Evolutionary conservation across 2,888 invertebrate genomes (phyloP), one percentile per base, ranked within the genome.

Genomic region (Liopterus haemorrhoidalis): DNA sequence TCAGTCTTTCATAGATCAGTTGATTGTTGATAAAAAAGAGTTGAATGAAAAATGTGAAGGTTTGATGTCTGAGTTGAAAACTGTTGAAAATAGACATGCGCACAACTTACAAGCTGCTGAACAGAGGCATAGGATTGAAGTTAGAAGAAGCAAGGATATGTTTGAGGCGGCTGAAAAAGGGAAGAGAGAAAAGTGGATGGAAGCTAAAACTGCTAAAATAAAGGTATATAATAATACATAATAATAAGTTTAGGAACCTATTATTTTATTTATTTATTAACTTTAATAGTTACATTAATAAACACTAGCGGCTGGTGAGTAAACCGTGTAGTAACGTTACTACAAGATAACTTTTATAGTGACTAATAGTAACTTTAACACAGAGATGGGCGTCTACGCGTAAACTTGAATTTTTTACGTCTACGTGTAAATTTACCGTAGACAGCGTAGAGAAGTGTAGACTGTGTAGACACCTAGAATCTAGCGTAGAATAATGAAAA

Each of bases 141-240:
- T 89, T 38, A 73, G 82, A 35, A 79, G 83, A 52, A 74, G 81
- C 22, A 83, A 83, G 60, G 87, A 89, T 61, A 82, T 83, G 56
- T 82, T 83, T 51, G 71, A 78, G 16, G 86, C 85, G 18, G 82
- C 85, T 0, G 89, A 90, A 61, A 89, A 85, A 61, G 69, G 80
- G 9, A 67, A 78, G 6, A 68, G 81, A 16, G 87, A 89, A 59
- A 78, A 83, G 39, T 89, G 90, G 89, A 80, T 89, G 28, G 81
- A 86, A 38, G 79, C 79, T 44, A 88, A 87, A 65, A 88, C 88
- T 2, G 83, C 86, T 58, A 88, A 88, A 68, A 88, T 89, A 41
- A 86, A 89, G 75, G 86, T 85, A 57, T 53, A 18, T 33, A 30
- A 6, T 19, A 20, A 12, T n/a, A n/a, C n/a, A n/a, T 8, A 9